These are phyloP conservation scores for Mohoua ochrocephala DNA, from an alignment of 2,113 vertebrate species.

Conservation along the genomic window DNA sequence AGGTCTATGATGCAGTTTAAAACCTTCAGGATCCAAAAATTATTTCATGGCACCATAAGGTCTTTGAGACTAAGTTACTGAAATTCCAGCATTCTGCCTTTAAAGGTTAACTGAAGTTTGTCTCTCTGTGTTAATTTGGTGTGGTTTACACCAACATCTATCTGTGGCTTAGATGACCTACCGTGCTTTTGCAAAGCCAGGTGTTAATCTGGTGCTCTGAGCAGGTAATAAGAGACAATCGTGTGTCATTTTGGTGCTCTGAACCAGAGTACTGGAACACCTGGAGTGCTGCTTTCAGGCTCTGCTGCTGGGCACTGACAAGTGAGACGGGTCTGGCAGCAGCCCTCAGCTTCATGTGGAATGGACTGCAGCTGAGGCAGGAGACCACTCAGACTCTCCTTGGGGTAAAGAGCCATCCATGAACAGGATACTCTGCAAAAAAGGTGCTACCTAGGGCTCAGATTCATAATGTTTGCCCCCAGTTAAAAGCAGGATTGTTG, in stretches of 20 bases:
- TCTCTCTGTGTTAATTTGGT: background rate
- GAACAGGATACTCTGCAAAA: background rate
- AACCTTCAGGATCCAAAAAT: background rate
- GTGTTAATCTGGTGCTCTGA: background rate
- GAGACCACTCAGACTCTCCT: background rate
- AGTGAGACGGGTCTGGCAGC: background rate
- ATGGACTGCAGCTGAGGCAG: background rate
- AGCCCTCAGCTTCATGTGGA: background rate
- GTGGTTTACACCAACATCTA: background rate
- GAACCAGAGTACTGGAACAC: background rate
- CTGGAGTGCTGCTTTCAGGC: background rate
- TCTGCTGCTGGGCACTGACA: background rate
- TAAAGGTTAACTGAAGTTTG: background rate
- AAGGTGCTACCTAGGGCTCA: background rate
- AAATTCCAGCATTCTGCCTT: background rate
- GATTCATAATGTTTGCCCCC: background rate
- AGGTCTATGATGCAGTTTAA: background rate
- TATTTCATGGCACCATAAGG: background rate
- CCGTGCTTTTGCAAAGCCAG: background rate
- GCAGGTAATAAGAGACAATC: background rate
- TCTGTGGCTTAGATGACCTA: background rate
- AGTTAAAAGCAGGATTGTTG: background rate
- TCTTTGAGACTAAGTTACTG: background rate
- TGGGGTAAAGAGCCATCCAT: background rate
- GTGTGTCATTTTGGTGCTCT: background rate